Evolutionary conservation across 2,888 invertebrate species (phyloP).

Genomic region (Camptogramma bilineatum): DNA sequence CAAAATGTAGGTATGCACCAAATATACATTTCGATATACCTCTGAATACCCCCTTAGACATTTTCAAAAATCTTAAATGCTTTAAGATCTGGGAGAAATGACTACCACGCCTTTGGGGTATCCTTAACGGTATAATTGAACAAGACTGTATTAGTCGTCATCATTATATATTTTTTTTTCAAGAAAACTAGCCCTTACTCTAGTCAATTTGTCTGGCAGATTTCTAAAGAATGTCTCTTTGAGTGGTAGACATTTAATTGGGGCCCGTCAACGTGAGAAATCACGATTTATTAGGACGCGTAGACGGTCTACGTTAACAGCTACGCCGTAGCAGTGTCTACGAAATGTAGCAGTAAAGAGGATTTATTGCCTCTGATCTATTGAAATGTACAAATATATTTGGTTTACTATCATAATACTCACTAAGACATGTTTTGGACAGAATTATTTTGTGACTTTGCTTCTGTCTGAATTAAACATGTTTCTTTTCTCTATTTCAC

Average conservation of each 20-base stretch:
- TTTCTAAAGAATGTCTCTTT: slow-evolving; percentile 7
- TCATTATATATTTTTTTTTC: background rate
- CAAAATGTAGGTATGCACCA: background rate
- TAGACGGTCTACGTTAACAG: slow-evolving; percentile 33
- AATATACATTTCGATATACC: background rate
- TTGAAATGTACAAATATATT: slow-evolving; percentile 6
- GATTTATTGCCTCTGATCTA: slow-evolving; percentile 19
- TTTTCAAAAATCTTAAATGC: background rate
- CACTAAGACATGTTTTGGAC: no score
- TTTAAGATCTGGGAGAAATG: no score
- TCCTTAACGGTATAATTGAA: no score
- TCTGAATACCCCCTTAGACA: no score
- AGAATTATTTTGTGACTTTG: no score
- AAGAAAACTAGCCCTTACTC: background rate
- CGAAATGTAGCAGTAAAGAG: slow-evolving; percentile 20
- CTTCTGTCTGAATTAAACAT: no score
- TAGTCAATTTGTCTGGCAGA: slow-evolving; percentile 2
- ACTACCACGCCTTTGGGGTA: no score
- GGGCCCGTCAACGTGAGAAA: slow-evolving; percentile 23
- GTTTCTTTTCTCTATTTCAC: no score
- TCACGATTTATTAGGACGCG: slow-evolving; percentile 28
- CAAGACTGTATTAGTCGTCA: no score
- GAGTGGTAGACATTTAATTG: slow-evolving; percentile 25
- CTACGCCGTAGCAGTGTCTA: slow-evolving; percentile 32
- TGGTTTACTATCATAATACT: no score